A percentile compares a stretch with the other conserved stretches of the same genome.
Evolutionary conservation across 1,140 invertebrate genomes (phyloP).

Genomic region (Diachasmimorpha longicaudata): DNA sequence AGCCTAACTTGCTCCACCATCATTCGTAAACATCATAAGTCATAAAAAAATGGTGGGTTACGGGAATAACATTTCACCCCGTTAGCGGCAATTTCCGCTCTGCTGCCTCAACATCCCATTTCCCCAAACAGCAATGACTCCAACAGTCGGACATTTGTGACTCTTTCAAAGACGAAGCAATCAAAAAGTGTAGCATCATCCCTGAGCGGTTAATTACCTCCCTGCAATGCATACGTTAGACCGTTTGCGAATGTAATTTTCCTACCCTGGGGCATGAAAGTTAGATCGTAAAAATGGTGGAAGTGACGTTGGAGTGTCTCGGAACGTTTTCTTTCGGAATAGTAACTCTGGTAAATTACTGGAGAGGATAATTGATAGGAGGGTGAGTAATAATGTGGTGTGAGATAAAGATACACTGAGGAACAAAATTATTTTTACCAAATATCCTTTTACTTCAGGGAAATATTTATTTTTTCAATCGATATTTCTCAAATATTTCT

Average conservation of each 20-base stretch:
- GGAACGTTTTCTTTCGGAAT: too few relatives aligned
- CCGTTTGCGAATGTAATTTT: neutral
- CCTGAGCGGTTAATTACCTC: neutral
- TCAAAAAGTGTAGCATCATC: conserved; percentile 3
- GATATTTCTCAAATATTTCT: too few relatives aligned
- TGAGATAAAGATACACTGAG: too few relatives aligned
- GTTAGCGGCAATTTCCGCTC: neutral
- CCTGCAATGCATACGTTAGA: neutral
- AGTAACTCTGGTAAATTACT: too few relatives aligned
- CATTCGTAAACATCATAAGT: too few relatives aligned
- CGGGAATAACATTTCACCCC: neutral
- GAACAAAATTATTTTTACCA: too few relatives aligned
- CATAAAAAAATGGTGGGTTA: neutral
- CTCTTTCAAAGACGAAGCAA: neutral
- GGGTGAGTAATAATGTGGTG: too few relatives aligned
- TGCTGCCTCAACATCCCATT: neutral
- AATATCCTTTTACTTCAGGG: too few relatives aligned
- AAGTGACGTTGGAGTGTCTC: neutral
- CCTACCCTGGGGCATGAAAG: neutral
- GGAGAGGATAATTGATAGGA: too few relatives aligned
- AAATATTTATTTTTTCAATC: too few relatives aligned
- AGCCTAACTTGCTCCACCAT: too few relatives aligned
- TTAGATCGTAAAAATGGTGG: neutral
- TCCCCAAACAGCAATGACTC: neutral
- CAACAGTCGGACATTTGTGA: neutral